Evolutionary conservation across 2,113 vertebrate genomes (phyloP).

Genomic region (Solea senegalensis): DNA sequence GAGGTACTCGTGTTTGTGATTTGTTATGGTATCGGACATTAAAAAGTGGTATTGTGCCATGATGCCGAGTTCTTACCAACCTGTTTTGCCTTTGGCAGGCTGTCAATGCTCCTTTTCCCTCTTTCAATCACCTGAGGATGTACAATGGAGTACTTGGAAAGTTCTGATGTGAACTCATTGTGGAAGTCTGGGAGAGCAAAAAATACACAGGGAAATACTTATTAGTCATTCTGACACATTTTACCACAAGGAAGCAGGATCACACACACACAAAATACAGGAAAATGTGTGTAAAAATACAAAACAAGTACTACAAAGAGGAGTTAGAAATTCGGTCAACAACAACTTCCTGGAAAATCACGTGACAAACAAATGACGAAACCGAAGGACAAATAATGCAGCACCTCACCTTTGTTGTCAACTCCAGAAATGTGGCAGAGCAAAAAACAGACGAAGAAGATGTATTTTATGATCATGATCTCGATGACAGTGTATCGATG

Average conservation of each 20-base stretch:
- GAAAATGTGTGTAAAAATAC: neutral
- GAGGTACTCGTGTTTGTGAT: no score
- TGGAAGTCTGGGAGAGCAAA: slow-evolving; percentile 47
- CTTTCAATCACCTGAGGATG: slow-evolving; percentile 67
- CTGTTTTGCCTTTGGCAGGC: slow-evolving; percentile 11
- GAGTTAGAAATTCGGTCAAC: no score
- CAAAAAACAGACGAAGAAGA: slow-evolving; percentile 7
- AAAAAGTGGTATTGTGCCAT: no score
- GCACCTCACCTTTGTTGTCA: slow-evolving; percentile 60
- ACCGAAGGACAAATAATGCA: neutral
- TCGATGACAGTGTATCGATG: neutral
- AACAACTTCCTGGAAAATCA: neutral
- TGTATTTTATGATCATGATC: slow-evolving; percentile 31
- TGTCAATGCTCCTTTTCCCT: slow-evolving; percentile 49
- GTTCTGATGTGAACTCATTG: slow-evolving; percentile 20
- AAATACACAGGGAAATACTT: neutral
- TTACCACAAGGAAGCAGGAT: neutral
- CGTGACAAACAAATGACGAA: neutral
- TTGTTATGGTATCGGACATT: no score
- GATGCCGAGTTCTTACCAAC: slow-evolving; percentile 24
- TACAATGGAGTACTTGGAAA: slow-evolving; percentile 71
- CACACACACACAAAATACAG: neutral
- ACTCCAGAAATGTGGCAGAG: slow-evolving; percentile 21
- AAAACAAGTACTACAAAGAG: neutral
- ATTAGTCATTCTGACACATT: neutral